Evolutionary conservation across 23 tunicate species (phyloP), one percentile per base, ranked within the genome.

Genomic region (Corella eumyota): DNA sequence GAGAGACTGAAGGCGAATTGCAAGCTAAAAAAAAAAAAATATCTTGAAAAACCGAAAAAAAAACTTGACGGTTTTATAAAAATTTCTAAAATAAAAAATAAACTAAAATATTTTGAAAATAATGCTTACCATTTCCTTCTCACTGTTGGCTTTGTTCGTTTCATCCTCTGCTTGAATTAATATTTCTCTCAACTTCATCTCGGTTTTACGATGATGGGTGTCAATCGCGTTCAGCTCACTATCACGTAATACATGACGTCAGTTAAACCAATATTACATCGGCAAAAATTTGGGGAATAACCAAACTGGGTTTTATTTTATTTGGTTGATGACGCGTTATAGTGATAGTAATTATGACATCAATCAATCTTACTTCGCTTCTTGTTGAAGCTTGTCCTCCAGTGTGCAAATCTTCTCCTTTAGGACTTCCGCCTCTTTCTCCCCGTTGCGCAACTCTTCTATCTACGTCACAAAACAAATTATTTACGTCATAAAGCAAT

Each of bases 321-420:
- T 40, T 40, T 40, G 11, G 48, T 40, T 40, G 15, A 9, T 40
- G 48, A 9, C 15, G 15, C 48, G 48, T 40, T 40, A 40, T 40
- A 9, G 48, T 40, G 48, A 40, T 40, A 15, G 11, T 15, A 40
- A n/a, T n/a, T n/a, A n/a, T n/a, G n/a, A n/a, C n/a, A n/a, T n/a
- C n/a, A n/a, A n/a, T 2, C 61, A 29, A 61, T 32, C 73, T 32
- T 36, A 78, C 85, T 61, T 75, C 24, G 94, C 85, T 61, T 86
- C 95, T 32, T 86, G 85, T 40, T 86, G 81, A 6, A 86, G 62
- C 30, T 77, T 71, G 11, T 86, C 95, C 33, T 86, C 85, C 54
- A 86, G 60, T 2, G 61, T 33, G 9, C 56, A 45, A 25, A 86
- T 77, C 58, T 65, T 58, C 28, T 66, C 63, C 25, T 62, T 34